Percentiles rank a stretch among this genome's conserved stretches.
These are phyloP conservation scores for Leptosomus discolor DNA, from an alignment of 2,113 vertebrate species.

Conservation along the genomic window DNA sequence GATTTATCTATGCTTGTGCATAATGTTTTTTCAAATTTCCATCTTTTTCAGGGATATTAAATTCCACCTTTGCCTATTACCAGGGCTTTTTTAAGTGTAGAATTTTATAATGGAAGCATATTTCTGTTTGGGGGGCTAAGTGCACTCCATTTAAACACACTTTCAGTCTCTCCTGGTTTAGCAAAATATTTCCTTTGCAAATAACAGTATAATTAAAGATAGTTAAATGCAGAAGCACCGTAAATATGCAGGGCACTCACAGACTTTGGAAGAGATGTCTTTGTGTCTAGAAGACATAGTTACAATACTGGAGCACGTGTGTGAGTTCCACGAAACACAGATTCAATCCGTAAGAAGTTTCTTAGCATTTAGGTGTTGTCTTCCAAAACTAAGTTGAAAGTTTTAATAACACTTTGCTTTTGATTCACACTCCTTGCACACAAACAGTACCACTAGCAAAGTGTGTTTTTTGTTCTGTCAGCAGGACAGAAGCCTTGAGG, in stretches of 20 bases:
- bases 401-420: not conserved
- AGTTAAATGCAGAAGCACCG: not conserved
- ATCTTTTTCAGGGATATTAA: not conserved
- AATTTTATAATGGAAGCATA: not conserved
- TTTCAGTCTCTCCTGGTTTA: not conserved
- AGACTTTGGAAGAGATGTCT: not conserved
- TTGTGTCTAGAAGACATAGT: not conserved
- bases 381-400: not conserved
- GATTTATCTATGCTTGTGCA: not conserved
- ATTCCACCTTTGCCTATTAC: not conserved
- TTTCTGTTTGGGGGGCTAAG: not conserved
- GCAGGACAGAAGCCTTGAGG: not conserved
- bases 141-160: not conserved
- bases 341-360: not conserved
- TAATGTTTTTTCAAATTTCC: not conserved
- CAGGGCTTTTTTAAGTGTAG: not conserved
- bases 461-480: not conserved
- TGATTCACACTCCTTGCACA: not conserved
- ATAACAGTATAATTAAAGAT: not conserved
- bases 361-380: not conserved
- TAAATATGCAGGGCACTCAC: not conserved
- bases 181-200: not conserved
- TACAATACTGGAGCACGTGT: not conserved
- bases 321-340: not conserved
- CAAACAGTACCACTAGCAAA: not conserved